Base-by-base conservation (phyloP, 1,140 invertebrate species). In the Semibalanus balanoides region DNA sequence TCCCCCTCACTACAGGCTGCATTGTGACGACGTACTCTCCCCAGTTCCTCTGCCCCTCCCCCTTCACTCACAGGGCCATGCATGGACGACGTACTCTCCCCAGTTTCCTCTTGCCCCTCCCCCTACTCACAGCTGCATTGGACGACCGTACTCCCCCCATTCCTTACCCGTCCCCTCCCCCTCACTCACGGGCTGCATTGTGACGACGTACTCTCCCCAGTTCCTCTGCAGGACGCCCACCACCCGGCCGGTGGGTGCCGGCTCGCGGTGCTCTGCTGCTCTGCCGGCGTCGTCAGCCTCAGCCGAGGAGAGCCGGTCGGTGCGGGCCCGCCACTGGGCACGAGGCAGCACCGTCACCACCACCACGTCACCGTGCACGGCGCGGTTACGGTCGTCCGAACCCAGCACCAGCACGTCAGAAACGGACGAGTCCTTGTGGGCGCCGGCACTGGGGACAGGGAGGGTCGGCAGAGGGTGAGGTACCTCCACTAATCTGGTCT, bases 161-260 rank as follows among this genome's bases (percentile, higher is more conserved):
- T 76, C 31, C 22, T n/a, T 14, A n/a, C n/a, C 76, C 30, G 31
- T 74, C 74, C 78, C 69, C 82, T 81, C 80, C 83, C 81, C 78
- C 82, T 40, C 35, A 40, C 35, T 40, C 35, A 79, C 43, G 80
- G 76, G 76, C 30, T 73, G 29, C 74, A 84, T 80, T 28, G 80
- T 79, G 17, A 81, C 83, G 11, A 84, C 82, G 79, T 86, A 87
- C 78, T 86, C 84, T 73, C 85, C 79, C 85, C 85, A 86, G 73
- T 84, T 84, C 76, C 85, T 81, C 76, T 85, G 84, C 29, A 86
- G 81, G 35, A 87, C 85, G 19, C 85, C 86, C n/a, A 87, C 83
- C 70, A 87, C 80, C 75, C 79, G 78, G 27, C 83, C 85, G 30
- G 83, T 84, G 28, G 83, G 83, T 76, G 83, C 81, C 35, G 79